These are phyloP conservation scores for Genyomyrus donnyi DNA, from an alignment of 2,113 vertebrate species.

Conservation along the genomic window DNA sequence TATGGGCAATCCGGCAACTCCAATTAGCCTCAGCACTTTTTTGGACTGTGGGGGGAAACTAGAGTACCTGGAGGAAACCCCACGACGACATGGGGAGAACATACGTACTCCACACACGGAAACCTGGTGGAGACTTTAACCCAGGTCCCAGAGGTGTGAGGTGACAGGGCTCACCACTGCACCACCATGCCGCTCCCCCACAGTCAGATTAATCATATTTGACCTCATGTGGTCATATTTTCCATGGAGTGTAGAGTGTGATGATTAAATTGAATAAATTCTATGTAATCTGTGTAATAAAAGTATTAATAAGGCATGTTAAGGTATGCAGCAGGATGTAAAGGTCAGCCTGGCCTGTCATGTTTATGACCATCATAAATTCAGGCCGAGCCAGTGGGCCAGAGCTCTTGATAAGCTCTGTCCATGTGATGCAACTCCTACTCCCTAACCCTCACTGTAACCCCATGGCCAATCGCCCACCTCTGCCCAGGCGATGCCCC, in stretches of 20 bases:
- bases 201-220: conserved; percentile 26
- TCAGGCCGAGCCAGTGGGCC: background rate
- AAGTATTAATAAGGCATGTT: conserved; percentile 29
- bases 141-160: no score
- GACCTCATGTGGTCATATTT: conserved; percentile 28
- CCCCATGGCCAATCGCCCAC: background rate
- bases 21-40: no score
- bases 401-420: conserved; percentile 18
- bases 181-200: no score
- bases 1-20: no score
- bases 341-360: conserved; percentile 17
- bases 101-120: no score
- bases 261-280: conserved; percentile 36
- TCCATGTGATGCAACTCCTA: background rate
- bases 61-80: no score
- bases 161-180: no score
- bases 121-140: no score
- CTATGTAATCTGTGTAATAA: conserved; percentile 35
- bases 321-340: conserved; percentile 19
- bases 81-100: no score
- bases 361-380: conserved; percentile 33
- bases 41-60: no score
- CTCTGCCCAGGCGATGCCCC: background rate
- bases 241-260: conserved; percentile 13
- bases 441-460: background rate